These are phyloP conservation scores for Drosophila multiciliata DNA, from an alignment of 2,888 invertebrate genomes.

Conservation along the genomic window DNA sequence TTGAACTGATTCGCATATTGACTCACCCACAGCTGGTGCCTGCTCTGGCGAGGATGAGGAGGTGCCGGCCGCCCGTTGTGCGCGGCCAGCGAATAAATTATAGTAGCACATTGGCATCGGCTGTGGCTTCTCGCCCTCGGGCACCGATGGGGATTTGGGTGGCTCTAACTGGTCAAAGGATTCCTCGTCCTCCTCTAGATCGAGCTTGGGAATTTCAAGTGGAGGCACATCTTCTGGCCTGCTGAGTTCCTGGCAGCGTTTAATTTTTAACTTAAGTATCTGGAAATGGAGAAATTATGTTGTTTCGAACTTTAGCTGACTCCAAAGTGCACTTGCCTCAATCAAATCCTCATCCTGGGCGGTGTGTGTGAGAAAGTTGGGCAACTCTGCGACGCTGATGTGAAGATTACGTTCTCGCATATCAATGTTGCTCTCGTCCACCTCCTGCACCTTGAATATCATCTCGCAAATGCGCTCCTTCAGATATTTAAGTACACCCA, in stretches of 20 bases:
- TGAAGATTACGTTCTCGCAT: conserved; percentile 69
- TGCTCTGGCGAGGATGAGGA: conserved; percentile 84
- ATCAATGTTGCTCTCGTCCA: conserved; percentile 82
- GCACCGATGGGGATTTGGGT: conserved; percentile 72
- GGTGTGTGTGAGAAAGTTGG: conserved; percentile 77
- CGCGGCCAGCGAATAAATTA: conserved; percentile 83
- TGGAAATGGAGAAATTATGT: conserved; percentile 24
- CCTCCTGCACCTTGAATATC: conserved; percentile 84
- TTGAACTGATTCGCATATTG: not conserved
- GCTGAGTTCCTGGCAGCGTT: conserved; percentile 76
- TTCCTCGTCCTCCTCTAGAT: conserved; percentile 72
- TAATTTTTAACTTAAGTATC: conserved; percentile 83
- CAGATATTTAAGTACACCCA: conserved; percentile 81
- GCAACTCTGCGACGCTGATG: conserved; percentile 76
- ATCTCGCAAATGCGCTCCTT: conserved; percentile 84
- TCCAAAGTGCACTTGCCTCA: conserved; percentile 59
- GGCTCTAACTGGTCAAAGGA: conserved; percentile 77
- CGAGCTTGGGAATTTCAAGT: conserved; percentile 69
- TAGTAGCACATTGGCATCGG: conserved; percentile 85
- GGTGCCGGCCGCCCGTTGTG: conserved; percentile 83
- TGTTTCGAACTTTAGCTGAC: not conserved
- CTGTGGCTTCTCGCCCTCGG: conserved; percentile 82
- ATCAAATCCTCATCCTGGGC: conserved; percentile 83
- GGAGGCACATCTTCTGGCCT: conserved; percentile 68
- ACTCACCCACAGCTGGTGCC: conserved; percentile 82